phyloP scores from a whole-genome alignment of 2,797 vertebrate genomes.

The Melanotaenia nigrans region DNA sequence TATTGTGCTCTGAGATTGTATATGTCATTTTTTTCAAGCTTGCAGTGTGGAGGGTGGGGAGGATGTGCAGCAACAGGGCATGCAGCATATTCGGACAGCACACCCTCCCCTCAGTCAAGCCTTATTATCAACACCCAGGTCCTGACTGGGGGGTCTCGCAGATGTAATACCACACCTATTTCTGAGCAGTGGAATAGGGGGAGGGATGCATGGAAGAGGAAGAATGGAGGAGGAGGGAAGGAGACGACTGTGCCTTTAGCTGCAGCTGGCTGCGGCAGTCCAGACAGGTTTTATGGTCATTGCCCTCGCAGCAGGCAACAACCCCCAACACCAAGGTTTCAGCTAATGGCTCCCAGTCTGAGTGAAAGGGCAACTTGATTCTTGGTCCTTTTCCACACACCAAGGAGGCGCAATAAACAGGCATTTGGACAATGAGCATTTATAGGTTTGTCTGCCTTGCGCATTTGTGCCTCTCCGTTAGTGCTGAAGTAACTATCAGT shows the following conservation, averaged over 20 bases:
- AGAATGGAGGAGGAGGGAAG: constrained; percentile 49
- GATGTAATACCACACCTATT: constrained; percentile 75
- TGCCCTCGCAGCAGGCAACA: constrained; percentile 78
- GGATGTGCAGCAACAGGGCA: background rate
- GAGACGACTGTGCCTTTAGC: constrained; percentile 64
- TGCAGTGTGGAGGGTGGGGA: background rate
- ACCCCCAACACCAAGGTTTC: constrained; percentile 85
- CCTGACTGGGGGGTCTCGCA: constrained; percentile 74
- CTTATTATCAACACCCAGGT: constrained; percentile 59
- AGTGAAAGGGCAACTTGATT: constrained; percentile 80
- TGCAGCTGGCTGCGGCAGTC: constrained; percentile 79
- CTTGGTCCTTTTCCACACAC: constrained; percentile 64
- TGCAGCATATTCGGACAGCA: constrained; percentile 51
- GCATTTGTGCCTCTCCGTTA: constrained; percentile 48
- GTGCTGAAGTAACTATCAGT: constrained; percentile 49
- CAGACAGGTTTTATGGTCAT: constrained; percentile 85
- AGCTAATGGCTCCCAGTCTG: constrained; percentile 80
- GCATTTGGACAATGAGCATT: constrained; percentile 67
- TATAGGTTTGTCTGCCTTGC: constrained; percentile 62
- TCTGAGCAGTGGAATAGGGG: constrained; percentile 70
- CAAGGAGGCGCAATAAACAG: constrained; percentile 65
- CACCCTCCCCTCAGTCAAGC: constrained; percentile 36
- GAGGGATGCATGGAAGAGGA: constrained; percentile 55
- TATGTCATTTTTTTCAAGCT: constrained; percentile 63
- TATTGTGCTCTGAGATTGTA: background rate